Percentiles rank a stretch among this genome's conserved stretches.
These are phyloP conservation scores for Cylas formicarius DNA, from an alignment of 1,140 invertebrate genomes.

Conservation along the genomic window DNA sequence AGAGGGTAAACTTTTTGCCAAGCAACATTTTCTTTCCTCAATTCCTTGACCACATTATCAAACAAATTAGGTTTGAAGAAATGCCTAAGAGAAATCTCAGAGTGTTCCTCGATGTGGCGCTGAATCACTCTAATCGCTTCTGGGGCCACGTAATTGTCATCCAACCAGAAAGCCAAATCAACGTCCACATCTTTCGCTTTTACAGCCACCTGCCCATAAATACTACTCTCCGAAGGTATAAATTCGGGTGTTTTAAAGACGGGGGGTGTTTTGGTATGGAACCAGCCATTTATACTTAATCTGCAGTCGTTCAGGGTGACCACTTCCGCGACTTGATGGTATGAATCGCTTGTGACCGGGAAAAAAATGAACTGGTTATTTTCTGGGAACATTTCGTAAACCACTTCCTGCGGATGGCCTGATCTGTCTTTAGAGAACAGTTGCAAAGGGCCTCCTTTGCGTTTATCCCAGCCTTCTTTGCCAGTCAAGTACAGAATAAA, in stretches of 20 bases:
- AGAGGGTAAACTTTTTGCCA: constrained; percentile 56
- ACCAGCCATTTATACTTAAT: constrained; percentile 70
- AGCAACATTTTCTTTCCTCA: constrained; percentile 42
- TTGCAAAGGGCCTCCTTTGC: constrained; percentile 61
- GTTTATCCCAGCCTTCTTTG: constrained; percentile 49
- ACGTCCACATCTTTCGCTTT: constrained; percentile 29
- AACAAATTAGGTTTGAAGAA: constrained; percentile 49
- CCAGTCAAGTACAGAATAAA: constrained; percentile 60
- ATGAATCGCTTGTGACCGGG: constrained; percentile 52
- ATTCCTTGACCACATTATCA: constrained; percentile 41
- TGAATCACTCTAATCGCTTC: constrained; percentile 47
- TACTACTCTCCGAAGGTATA: constrained; percentile 24
- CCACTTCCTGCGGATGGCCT: constrained; percentile 48
- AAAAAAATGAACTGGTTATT: constrained; percentile 70
- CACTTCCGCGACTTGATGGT: constrained; percentile 61
- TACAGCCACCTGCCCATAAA: constrained; percentile 26
- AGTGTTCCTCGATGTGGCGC: constrained; percentile 49
- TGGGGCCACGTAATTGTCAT: constrained; percentile 45
- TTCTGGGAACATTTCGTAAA: constrained; percentile 50
- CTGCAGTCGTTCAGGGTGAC: constrained; percentile 52
- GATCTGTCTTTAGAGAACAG: constrained; percentile 52
- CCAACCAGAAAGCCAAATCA: constrained; percentile 44
- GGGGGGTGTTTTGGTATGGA: constrained; percentile 48
- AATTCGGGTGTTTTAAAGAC: constrained; percentile 35
- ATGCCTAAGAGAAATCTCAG: constrained; percentile 49